Percentiles rank a stretch among this genome's conserved stretches.
Conservation (phyloP, 2,888 invertebrate species). For the Dione vanillae region DNA sequence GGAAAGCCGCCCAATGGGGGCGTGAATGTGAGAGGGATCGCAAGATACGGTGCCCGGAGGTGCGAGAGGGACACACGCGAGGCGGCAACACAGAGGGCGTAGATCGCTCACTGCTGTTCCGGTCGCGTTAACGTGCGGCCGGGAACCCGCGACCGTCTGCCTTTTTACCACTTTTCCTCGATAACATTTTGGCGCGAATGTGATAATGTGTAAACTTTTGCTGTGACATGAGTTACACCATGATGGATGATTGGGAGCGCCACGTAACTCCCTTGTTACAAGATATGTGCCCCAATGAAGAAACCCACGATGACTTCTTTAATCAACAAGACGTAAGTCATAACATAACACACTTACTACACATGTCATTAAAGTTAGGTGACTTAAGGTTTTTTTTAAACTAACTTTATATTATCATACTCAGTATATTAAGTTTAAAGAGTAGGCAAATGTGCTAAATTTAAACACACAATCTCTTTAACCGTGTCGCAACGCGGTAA, state of each 20-base stretch:
- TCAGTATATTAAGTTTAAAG: not conserved
- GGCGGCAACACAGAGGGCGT: conserved; percentile 85
- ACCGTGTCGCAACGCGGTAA: conserved; percentile 37
- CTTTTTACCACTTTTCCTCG: conserved; percentile 24
- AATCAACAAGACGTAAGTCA: conserved; percentile 84
- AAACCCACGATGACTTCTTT: conserved; percentile 84
- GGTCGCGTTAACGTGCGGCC: conserved; percentile 83
- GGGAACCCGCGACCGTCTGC: conserved; percentile 61
- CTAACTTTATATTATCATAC: not conserved
- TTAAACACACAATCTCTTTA: conserved; percentile 35
- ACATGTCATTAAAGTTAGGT: not conserved
- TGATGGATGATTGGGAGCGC: conserved; percentile 86
- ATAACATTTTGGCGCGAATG: conserved; percentile 77
- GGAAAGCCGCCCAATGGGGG: conserved; percentile 84
- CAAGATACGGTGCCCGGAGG: conserved; percentile 54
- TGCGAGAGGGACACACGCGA: conserved; percentile 71
- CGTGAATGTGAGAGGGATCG: conserved; percentile 73
- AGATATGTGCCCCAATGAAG: conserved; percentile 83
- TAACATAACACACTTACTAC: not conserved
- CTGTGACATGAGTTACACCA: conserved; percentile 52
- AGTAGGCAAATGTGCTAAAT: conserved; percentile 28
- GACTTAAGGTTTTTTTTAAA: not conserved
- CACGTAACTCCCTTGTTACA: conserved; percentile 84
- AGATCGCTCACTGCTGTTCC: conserved; percentile 82
- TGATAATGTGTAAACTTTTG: conserved; percentile 70